Base-by-base conservation (phyloP, 2,797 vertebrate genomes). In the Neosalanx taihuensis region DNA sequence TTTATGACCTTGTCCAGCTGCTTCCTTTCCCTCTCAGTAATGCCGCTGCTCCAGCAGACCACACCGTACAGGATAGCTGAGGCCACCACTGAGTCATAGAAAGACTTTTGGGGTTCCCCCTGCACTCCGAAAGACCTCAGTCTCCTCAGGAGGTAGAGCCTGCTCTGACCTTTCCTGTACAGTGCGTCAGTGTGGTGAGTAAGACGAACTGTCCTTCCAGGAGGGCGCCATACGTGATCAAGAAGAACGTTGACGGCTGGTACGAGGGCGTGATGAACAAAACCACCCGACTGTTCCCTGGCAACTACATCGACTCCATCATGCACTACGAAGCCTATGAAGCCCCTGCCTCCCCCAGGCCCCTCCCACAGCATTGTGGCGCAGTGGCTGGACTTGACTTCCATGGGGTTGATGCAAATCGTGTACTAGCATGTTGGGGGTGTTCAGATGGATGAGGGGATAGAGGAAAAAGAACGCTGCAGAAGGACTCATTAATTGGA, bases 241-340 rank as follows among this genome's bases (percentile, higher is more conserved):
- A 97, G 93, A 98, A 97, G 88, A 98, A 98, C 17, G 97, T 97
- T 29, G 97, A 99, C 1, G 97, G 97, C 26, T 98, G 97, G 97
- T 99, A 92, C 68, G 96, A 99, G 73, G 97, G 97, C 0, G 94
- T 97, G 70, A 97, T 97, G 94, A 95, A 93, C 18, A 90, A 92
- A 64, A 94, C 94, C 87, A 98, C 97, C 0, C 97, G 97, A 86
- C 95, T 99, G 46, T 98, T 98, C 81, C 97, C 97, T 0, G 97
- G 97, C 57, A 99, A 99, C 89, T 99, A 98, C 0, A 96, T 99
- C 1, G 97, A 98, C 81, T 95, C 96, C 2, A 97, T 99, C 92
- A 97, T 97, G 97, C 96, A 97, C 89, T 96, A 98, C 77, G 71
- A 67, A 72, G 53, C 58, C 20, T 23, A 26, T 26, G 23, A 26